These are phyloP conservation scores for Serilophus lunatus DNA, from an alignment of 2,113 vertebrate species.

Conservation along the genomic window DNA sequence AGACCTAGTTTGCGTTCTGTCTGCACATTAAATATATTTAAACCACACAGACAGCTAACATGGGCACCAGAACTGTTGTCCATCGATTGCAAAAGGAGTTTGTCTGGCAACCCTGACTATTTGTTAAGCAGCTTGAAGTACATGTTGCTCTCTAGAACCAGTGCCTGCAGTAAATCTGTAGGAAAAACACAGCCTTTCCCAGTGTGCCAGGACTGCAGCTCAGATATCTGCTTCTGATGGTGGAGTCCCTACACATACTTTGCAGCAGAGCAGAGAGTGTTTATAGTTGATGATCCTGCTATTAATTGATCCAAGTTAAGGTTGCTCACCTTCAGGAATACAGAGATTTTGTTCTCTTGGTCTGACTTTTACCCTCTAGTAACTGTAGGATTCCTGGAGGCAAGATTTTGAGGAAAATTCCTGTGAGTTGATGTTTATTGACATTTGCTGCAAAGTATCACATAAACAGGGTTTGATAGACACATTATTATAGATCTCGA, in stretches of 20 bases:
- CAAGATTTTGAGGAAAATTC: not conserved
- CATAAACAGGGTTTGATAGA: not conserved
- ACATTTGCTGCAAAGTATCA: not conserved
- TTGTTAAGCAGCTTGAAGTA: not conserved
- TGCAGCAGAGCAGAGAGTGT: not conserved
- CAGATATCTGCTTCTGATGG: not conserved
- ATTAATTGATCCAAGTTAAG: not conserved
- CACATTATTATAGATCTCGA: not conserved
- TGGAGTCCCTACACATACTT: fast-evolving
- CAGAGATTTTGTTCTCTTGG: not conserved
- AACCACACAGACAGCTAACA: not conserved
- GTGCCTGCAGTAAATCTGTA: not conserved
- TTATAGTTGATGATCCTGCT: fast-evolving
- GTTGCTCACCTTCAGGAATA: not conserved
- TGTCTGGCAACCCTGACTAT: not conserved
- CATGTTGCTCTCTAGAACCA: not conserved
- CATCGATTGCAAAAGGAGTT: not conserved
- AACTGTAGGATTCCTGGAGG: not conserved
- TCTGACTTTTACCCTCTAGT: not conserved
- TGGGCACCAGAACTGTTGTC: not conserved
- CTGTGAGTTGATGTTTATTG: not conserved
- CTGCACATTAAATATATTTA: not conserved
- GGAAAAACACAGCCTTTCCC: not conserved
- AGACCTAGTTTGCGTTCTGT: not conserved
- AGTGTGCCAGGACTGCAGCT: not conserved